Conservation (phyloP, 2,113 vertebrate genomes). For the Peromyscus polionotus region DNA sequence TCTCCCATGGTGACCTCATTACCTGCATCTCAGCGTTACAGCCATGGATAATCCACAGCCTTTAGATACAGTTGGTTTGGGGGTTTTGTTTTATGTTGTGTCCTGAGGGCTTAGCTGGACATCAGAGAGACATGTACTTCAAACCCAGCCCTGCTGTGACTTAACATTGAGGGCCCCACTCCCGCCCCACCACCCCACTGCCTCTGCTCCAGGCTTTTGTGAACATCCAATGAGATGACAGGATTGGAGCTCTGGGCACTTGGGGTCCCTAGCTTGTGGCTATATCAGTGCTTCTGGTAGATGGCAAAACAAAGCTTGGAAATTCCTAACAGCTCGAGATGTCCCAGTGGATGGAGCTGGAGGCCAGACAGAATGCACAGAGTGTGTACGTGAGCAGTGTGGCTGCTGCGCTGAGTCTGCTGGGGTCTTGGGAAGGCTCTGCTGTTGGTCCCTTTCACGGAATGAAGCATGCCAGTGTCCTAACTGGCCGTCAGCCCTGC, state of each 20-base stretch:
- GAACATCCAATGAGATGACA: fast-evolving
- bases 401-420: background rate
- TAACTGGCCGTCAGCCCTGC: slow-evolving; percentile 75
- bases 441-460: slow-evolving; percentile 69
- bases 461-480: slow-evolving; percentile 65
- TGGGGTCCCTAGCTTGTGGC: fast-evolving
- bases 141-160: background rate
- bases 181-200: background rate
- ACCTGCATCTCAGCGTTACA: background rate
- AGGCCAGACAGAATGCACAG: fast-evolving
- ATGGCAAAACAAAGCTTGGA: too few species aligned
- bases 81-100: background rate
- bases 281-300: fast-evolving
- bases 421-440: slow-evolving; percentile 67
- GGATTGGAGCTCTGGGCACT: background rate
- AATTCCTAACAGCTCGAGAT: fast-evolving
- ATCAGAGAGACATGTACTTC: background rate
- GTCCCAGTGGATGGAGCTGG: background rate
- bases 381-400: fast-evolving
- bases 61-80: background rate
- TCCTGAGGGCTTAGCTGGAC: background rate
- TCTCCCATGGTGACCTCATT: fast-evolving
- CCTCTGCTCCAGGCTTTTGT: fast-evolving
- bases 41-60: fast-evolving
- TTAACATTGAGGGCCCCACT: background rate